Base-by-base conservation (phyloP, 2,888 invertebrate species). In the Clunio marinus region DNA sequence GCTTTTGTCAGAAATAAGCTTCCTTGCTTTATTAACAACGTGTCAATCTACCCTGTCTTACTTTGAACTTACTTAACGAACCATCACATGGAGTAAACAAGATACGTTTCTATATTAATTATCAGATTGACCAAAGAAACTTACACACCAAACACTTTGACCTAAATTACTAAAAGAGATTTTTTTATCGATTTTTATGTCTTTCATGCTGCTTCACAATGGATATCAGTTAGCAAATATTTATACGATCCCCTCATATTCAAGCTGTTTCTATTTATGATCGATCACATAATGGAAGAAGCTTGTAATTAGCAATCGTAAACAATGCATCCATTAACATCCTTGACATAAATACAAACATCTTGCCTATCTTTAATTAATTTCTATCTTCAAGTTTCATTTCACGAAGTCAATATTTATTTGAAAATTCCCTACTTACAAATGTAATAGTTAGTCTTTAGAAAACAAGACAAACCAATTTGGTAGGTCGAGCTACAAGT, bases 61-160 rank as follows among this genome's bases (percentile, higher is more conserved):
- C 60, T 60, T 37, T 60, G 60, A 60, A 60, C 37, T 41, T 60
- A 24, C 32, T 35, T 60, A 41, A 60, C 24, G 60, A 60, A 60
- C 37, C 60, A 22, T 41, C 41, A 41, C 10, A 60, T n/a, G 22
- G 37, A 22, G 57, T 60, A 37, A 60, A 60, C 17, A 17, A 17
- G 32, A 32, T 32, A 7, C 32, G 10, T 32, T 32, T 32, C 4
- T 7, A 10, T 32, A 10, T 32, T 32, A 32, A 32, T 7, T 32
- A 32, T 7, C 32, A 7, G 32, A 4, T 32, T 10, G 32, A 32
- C 4, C 10, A 7, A 32, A 7, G 32, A 32, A 32, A 32, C 32
- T 7, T 10, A 7, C 32, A 7, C 32, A 10, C 32, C n/a, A 41
- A 41, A 15, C 41, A n/a, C 10, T 41, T 32, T 59, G 59, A 59